Evolutionary conservation across 2,797 vertebrate genomes (phyloP), one percentile per base, ranked within the genome.

Genomic region (Yasuhikotakia modesta): DNA sequence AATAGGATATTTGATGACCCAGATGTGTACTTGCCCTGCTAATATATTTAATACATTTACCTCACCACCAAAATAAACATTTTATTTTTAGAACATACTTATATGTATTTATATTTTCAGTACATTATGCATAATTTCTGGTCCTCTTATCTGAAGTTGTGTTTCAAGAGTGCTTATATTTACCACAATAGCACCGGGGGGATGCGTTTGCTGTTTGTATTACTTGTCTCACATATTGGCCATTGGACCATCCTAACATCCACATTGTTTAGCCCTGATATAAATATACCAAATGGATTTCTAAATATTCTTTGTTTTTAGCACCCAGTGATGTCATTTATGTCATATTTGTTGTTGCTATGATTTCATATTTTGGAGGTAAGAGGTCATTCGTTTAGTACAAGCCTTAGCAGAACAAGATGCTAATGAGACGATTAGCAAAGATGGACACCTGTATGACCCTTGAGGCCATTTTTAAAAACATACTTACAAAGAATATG

Each of bases 401-500:
- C 14, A 70, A 67, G 50, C 48, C 35, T n/a, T 70, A 76, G 30
- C 73, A 61, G 71, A 43, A 61, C 46, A 77, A 32, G 69, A 65
- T 79, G 81, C 86, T 84, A 85, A 79, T 77, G 16, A 69, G 63
- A 80, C 14, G 45, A n/a, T n/a, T n/a, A n/a, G 21, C 70, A 86
- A 71, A 76, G 70, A 84, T 79, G 22, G 46, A 60, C 48, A 55
- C 35, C 63, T 80, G 73, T 73, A 83, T 75, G 79, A 79, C 68
- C 72, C 75, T 79, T 80, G 79, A 58, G 57, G 66, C 70, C 35
- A 57, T 32, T 16, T 35, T 14, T 69, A 67, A 60, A 79, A 27
- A 27, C 27, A 92, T 94, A 94, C 93, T 94, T 91, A 94, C 93
- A 55, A 94, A 94, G 85, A 92, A 94, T 82, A 94, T 79, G 86